These are phyloP conservation scores for Campoplex capitator DNA, from an alignment of 2,888 invertebrate species.

Conservation along the genomic window DNA sequence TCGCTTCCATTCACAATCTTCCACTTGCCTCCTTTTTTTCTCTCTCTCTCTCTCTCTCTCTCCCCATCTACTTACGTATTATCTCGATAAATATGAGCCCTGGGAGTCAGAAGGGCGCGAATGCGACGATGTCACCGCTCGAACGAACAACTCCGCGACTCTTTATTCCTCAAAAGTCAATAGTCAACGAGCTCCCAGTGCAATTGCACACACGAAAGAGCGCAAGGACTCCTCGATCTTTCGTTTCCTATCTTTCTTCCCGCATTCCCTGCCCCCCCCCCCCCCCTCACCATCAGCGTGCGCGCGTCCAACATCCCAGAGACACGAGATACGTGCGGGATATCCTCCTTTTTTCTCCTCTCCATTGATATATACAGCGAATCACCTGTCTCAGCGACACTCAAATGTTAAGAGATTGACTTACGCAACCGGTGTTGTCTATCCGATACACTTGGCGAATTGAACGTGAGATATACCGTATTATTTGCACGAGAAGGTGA, in stretches of 20 bases:
- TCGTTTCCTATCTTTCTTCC: slow-evolving; percentile 77
- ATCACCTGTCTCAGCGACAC: slow-evolving; percentile 70
- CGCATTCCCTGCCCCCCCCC: slow-evolving; percentile 63
- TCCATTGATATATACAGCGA: slow-evolving; percentile 32
- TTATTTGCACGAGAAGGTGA: slow-evolving; percentile 34
- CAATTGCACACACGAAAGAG: background rate
- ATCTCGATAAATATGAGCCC: background rate
- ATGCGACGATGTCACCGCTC: background rate
- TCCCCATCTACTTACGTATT: slow-evolving; percentile 37
- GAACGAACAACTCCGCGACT: background rate
- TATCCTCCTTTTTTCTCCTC: slow-evolving; percentile 47
- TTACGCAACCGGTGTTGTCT: slow-evolving; percentile 77
- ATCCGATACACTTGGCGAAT: slow-evolving; percentile 70
- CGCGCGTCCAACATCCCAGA: slow-evolving; percentile 48
- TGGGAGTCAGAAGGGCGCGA: slow-evolving; percentile 4
- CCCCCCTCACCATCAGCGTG: slow-evolving; percentile 38
- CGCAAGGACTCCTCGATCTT: slow-evolving; percentile 66
- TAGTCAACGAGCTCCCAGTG: background rate
- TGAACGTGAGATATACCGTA: slow-evolving; percentile 34
- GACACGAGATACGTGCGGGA: slow-evolving; percentile 68
- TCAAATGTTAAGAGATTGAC: slow-evolving; percentile 71
- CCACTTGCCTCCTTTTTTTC: background rate
- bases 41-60: background rate
- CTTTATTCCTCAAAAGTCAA: background rate
- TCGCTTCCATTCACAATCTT: slow-evolving; percentile 31